Base-by-base conservation (phyloP, 2,888 invertebrate species). In the Megamerina dolium region DNA sequence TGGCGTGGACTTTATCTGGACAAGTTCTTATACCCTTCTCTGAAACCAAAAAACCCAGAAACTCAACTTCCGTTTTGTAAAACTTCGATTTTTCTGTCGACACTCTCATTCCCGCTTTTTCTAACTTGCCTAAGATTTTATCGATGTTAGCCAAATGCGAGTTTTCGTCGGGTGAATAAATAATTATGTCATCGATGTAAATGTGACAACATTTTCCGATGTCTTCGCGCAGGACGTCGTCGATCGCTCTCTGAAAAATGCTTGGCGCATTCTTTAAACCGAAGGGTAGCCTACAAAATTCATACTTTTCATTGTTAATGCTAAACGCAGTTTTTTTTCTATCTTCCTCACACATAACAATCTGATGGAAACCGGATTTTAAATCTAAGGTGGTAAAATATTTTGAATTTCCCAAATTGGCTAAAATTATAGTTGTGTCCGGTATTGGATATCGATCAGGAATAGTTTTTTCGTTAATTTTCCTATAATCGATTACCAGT, bases 221-320 rank as follows among this genome's bases (percentile, higher is more conserved):
- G n/a, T n/a, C n/a, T n/a, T n/a, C n/a, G n/a, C n/a, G n/a, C n/a
- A n/a, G n/a, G n/a, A n/a, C n/a, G n/a, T n/a, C n/a, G n/a, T n/a
- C n/a, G n/a, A n/a, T n/a, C n/a, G n/a, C n/a, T n/a, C n/a, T n/a
- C n/a, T n/a, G n/a, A n/a, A n/a, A n/a, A n/a, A n/a, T n/a, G n/a
- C n/a, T n/a, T n/a, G n/a, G n/a, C n/a, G 46, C 49, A 34, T 50
- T 47, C 36, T 48, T 49, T 14, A 51, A 29, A 2, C 51, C 51
- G 33, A 49, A 49, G 6, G 47, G 44, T 40, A 49, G 36, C 14
- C 49, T 21, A 5, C 30, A 16, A 20, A 37, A 52, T 34, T 52
- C 48, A 29, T 48, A 52, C 8, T 41, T 45, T 1, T 44, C 45
- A 12, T 18, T 12, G 36, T 33, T 13, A 35, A 41, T 21, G 26